phyloP scores from a whole-genome alignment of 2,888 invertebrate genomes.

The Agriopis aurantiaria region DNA sequence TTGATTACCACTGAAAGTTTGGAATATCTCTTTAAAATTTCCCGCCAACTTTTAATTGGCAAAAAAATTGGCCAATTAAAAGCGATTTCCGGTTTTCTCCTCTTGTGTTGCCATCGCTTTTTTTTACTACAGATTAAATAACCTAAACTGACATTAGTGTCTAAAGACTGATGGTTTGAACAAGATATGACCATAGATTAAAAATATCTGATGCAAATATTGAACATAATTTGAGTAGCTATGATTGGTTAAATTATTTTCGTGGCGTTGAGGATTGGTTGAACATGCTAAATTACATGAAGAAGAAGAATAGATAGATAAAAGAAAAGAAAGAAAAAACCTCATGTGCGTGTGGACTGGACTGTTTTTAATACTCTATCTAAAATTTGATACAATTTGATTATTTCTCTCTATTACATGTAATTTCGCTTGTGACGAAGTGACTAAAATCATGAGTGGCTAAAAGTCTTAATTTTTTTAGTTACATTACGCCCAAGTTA shows the following conservation, averaged over 20 bases:
- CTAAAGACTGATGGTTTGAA: slow-evolving; percentile 1
- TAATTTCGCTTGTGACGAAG: slow-evolving; percentile 30
- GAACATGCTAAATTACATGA: background rate
- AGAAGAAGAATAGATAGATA: slow-evolving; percentile 22
- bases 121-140: slow-evolving; percentile 5
- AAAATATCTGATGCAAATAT: background rate
- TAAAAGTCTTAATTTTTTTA: slow-evolving; percentile 42
- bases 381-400: slow-evolving; percentile 37
- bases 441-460: slow-evolving; percentile 42
- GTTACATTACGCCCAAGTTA: slow-evolving; percentile 59
- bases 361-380: slow-evolving; percentile 54
- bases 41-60: slow-evolving; percentile 4
- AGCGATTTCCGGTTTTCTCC: background rate
- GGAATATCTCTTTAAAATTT: background rate
- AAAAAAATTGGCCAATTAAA: background rate
- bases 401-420: slow-evolving; percentile 19
- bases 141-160: background rate
- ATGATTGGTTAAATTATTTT: slow-evolving; percentile 9
- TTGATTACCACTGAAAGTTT: no score
- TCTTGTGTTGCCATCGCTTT: slow-evolving; percentile 2
- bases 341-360: slow-evolving; percentile 77
- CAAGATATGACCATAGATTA: slow-evolving; percentile 2
- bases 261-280: slow-evolving; percentile 17
- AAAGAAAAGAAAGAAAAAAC: slow-evolving; percentile 56
- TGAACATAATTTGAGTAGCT: background rate